Evolutionary conservation across 1,140 invertebrate species (phyloP), one percentile per base, ranked within the genome.

Genomic region (Drosophila mauritiana): DNA sequence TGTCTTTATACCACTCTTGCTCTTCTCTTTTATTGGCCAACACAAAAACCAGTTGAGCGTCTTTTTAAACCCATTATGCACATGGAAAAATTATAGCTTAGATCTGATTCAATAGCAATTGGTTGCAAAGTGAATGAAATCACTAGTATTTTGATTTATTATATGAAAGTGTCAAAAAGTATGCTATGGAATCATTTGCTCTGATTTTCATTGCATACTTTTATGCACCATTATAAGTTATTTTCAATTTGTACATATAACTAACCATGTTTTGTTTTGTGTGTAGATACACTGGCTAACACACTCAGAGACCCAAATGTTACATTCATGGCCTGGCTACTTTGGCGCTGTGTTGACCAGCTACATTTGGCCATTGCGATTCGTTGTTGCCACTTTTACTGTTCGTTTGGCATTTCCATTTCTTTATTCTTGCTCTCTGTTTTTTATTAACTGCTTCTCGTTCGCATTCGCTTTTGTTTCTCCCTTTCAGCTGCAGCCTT

Each of bases 1-100:
- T 61, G 62, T 55, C 45, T 76, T 49, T 73, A 40, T 37, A 12
- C 20, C 40, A 49, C 56, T 62, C 31, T 37, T 58, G 49, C 52
- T 48, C 53, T 36, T 72, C 53, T 46, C 59, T 75, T 78, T 84
- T 84, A 81, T 85, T 90, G 78, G 75, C 73, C 57, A 57, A 68
- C 73, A 65, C 61, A 57, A 74, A 74, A 85, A 86, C 73, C 63
- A 74, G 78, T 84, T 81, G 74, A 85, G 55, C 68, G 58, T 80
- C 72, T 73, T 89, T 85, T 77, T 68, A 54, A 82, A 43, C 27
- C 69, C 67, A 72, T 17, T 8, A 4, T 59, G 34, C 63, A 67
- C 63, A 17, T 10, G 13, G 25, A 10, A 15, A 65, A 62, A 36
- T 1, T 4, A 2, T 39, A 2, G 6, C 10, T 40, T 20, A 22